Percentiles rank a stretch among this genome's conserved stretches.
These are phyloP conservation scores for Apogon hyalosoma DNA, from an alignment of 2,797 vertebrate genomes.

Conservation along the genomic window DNA sequence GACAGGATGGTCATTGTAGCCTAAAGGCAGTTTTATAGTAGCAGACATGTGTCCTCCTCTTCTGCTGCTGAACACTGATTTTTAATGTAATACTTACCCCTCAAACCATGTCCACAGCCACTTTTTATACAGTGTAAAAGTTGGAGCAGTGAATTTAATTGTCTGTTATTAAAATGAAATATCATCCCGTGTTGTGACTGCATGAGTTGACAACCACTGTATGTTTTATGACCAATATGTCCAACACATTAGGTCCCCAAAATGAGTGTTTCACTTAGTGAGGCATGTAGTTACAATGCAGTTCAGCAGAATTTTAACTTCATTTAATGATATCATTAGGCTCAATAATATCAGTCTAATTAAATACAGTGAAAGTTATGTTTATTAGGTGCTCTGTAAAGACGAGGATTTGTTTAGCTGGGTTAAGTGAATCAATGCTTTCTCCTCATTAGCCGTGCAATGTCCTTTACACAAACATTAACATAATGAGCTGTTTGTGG, in stretches of 20 bases:
- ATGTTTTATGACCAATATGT: slow-evolving; percentile 22
- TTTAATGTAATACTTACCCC: slow-evolving; percentile 25
- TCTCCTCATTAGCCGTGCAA: neutral
- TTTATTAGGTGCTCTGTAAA: slow-evolving; percentile 10
- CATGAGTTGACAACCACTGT: slow-evolving; percentile 9
- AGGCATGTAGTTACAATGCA: slow-evolving; percentile 15
- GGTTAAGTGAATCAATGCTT: slow-evolving; percentile 9
- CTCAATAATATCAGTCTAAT: slow-evolving; percentile 1
- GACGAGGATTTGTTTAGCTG: neutral
- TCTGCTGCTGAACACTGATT: slow-evolving; percentile 22
- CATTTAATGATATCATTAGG: slow-evolving; percentile 34
- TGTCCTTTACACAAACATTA: neutral
- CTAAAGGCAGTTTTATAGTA: slow-evolving; percentile 22
- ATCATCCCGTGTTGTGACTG: neutral
- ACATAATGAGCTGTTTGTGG: slow-evolving; percentile 2
- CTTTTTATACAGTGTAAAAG: neutral
- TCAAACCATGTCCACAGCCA: neutral
- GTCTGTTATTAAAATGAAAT: slow-evolving; percentile 1
- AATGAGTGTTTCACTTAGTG: slow-evolving; percentile 3
- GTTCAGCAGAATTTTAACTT: slow-evolving; percentile 5
- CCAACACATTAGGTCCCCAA: slow-evolving; percentile 10
- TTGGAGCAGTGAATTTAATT: neutral
- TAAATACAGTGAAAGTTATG: slow-evolving; percentile 16
- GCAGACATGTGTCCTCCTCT: slow-evolving; percentile 21
- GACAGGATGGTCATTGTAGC: slow-evolving; percentile 37